These are phyloP conservation scores for Columba livia DNA, from an alignment of 2,113 vertebrate genomes.

Conservation along the genomic window DNA sequence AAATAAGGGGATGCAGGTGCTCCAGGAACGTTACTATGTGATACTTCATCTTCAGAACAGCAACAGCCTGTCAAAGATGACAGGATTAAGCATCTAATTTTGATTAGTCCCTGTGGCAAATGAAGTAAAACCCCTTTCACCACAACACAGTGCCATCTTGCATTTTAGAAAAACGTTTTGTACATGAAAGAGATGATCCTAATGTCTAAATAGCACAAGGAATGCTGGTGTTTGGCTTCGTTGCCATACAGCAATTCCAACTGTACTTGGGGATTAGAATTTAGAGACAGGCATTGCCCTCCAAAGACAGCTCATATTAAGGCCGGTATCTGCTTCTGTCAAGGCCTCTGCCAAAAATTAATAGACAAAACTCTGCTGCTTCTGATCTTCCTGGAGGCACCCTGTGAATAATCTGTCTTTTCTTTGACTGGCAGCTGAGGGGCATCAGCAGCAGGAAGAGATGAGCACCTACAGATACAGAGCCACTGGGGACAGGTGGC, in stretches of 20 bases:
- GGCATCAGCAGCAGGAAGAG: neutral
- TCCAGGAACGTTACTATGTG: neutral
- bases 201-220: neutral
- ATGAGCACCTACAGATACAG: neutral
- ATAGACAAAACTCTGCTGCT: neutral
- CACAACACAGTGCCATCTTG: neutral
- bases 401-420: too few species aligned
- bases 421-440: neutral
- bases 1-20: neutral
- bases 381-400: neutral
- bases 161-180: neutral
- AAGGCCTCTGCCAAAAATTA: neutral
- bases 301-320: neutral
- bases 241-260: neutral
- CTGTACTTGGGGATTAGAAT: neutral
- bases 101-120: neutral
- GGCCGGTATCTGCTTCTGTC: neutral
- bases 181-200: neutral
- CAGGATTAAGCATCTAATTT: too few species aligned
- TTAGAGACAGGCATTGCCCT: neutral
- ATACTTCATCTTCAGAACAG: neutral
- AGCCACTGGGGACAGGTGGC: neutral
- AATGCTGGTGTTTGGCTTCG: neutral
- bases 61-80: neutral
- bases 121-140: neutral